Base-by-base conservation (phyloP, 2,888 invertebrate species). In the Fissipunctia ypsillon region DNA sequence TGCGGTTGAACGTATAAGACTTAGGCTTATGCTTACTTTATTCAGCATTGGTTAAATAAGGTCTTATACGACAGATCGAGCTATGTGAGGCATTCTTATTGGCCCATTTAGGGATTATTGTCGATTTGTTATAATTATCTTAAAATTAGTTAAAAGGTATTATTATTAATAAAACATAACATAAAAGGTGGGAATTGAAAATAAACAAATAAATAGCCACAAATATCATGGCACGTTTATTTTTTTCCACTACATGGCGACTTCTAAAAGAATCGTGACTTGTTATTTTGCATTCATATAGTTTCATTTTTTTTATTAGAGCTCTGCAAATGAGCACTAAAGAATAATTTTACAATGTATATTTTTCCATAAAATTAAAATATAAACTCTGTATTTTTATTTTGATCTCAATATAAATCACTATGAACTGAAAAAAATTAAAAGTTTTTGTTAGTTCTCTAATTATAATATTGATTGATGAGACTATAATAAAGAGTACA, bases 171-270 rank as follows among this genome's bases (percentile, higher is more conserved):
- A 60, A 63, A 64, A n/a, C 22, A 54, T 64, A 71, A 76, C 69
- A 43, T 74, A 38, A 73, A 71, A 73, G 45, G 41, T 68, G 79
- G 78, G 73, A 69, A 73, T 75, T 73, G 75, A 89, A 93, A 93
- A 91, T 85, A 90, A 95, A 95, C 93, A 91, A 89, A 73, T 84
- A 69, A 80, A 78, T 95, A 95, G 96, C 96, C 96, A 96, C 96
- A 96, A 96, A 96, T 96, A 96, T 96, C 96, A 96, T 96, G 96
- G 96, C 96, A 96, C 96, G 96, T 96, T 96, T 96, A 96, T 96
- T 96, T 95, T 95, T 96, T 95, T 96, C 96, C 96, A 96, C 96
- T 96, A 96, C 96, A 96, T 96, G 96, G 96, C 95, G 95, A 95
- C 94, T 95, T 96, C 96, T 96, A 96, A 96, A 96, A 96, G 96